phyloP scores from a whole-genome alignment of 2,113 vertebrate genomes.

The Polypterus senegalus region DNA sequence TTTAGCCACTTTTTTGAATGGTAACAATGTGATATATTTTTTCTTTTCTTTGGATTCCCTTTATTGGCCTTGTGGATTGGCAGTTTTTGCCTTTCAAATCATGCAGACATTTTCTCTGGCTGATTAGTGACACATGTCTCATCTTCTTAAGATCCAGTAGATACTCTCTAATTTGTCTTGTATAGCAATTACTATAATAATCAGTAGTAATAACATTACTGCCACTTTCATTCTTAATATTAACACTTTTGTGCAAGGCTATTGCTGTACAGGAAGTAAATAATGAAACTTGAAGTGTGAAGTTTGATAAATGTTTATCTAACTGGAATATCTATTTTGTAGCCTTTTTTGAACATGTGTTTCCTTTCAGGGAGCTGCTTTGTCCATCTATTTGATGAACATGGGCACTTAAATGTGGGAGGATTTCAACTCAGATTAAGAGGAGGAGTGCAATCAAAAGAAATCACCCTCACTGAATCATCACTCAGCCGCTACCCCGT shows the following conservation, averaged over 20 bases:
- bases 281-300: not conserved
- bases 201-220: not conserved
- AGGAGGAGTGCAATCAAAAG: slow-evolving; percentile 13
- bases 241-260: no score
- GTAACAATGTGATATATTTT: no score
- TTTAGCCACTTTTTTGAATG: no score
- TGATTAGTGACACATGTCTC: no score
- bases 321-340: not conserved
- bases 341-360: not conserved
- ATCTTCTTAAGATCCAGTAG: no score
- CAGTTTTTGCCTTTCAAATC: no score
- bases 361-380: slow-evolving; percentile 18
- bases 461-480: slow-evolving; percentile 3
- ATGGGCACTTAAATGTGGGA: slow-evolving; percentile 21
- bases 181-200: not conserved
- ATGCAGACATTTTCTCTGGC: no score
- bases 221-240: not conserved
- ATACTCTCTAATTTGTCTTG: not conserved
- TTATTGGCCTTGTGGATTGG: no score
- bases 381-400: slow-evolving; percentile 16
- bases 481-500: slow-evolving; percentile 5
- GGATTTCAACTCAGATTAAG: slow-evolving; percentile 24
- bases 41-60: no score
- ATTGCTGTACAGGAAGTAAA: no score
- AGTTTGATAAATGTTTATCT: not conserved